Evolutionary conservation across 2,113 vertebrate genomes (phyloP).

Genomic region (Sclerurus mexicanus): DNA sequence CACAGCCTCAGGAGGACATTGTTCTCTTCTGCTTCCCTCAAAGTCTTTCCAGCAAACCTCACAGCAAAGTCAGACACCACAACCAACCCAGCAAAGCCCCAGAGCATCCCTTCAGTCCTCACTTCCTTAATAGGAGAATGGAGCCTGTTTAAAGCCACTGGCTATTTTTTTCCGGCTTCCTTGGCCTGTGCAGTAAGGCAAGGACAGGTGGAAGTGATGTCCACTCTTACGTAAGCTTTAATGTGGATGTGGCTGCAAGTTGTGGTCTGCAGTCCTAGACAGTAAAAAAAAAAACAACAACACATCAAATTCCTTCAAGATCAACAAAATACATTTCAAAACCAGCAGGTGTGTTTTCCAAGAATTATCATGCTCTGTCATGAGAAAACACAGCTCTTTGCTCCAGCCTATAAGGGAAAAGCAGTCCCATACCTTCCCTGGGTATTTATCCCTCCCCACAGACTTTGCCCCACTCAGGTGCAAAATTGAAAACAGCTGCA

Average conservation of each 20-base stretch:
- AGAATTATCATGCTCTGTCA: not conserved
- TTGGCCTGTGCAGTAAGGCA: not conserved
- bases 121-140: accelerated
- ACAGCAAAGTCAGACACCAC: not conserved
- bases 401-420: not conserved
- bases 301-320: not conserved
- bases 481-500: not conserved
- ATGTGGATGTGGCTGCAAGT: not conserved
- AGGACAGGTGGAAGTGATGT: not conserved
- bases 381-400: not conserved
- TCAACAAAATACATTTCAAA: not conserved
- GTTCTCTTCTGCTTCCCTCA: not conserved
- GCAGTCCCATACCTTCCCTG: not conserved
- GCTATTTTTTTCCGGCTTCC: not conserved
- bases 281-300: not conserved
- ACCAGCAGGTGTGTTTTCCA: not conserved
- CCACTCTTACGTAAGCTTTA: not conserved
- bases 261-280: not conserved
- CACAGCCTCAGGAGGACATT: not conserved
- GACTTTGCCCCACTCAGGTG: not conserved
- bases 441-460: not conserved
- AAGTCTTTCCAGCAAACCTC: not conserved
- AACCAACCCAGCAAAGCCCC: not conserved
- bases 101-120: not conserved
- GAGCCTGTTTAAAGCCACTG: not conserved